Percentiles rank a stretch among this genome's conserved stretches.
These are phyloP conservation scores for Dendroctonus ponderosae DNA, from an alignment of 1,140 invertebrate genomes.

Conservation along the genomic window DNA sequence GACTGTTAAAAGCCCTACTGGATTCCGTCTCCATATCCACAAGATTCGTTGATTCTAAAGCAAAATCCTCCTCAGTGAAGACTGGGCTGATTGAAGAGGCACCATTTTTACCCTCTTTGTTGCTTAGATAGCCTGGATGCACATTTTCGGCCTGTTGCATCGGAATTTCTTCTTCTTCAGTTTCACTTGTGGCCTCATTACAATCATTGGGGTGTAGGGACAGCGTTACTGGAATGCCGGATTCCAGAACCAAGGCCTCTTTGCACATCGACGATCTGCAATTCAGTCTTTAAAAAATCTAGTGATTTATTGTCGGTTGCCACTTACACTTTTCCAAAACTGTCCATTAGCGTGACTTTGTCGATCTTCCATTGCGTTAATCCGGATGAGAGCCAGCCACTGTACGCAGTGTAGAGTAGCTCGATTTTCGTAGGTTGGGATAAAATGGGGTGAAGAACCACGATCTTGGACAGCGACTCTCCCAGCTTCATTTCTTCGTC, in stretches of 20 bases:
- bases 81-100: no score
- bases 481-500: slow-evolving; percentile 74
- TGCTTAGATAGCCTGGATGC: slow-evolving; percentile 11
- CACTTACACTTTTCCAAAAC: slow-evolving; percentile 73
- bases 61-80: background rate
- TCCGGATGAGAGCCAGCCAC: slow-evolving; percentile 88
- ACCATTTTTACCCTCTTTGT: slow-evolving; percentile 7
- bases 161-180: slow-evolving; percentile 35
- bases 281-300: slow-evolving; percentile 9
- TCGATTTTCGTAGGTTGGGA: slow-evolving; percentile 68
- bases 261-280: slow-evolving; percentile 75
- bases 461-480: slow-evolving; percentile 70
- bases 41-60: slow-evolving; percentile 14
- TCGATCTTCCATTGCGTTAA: slow-evolving; percentile 75
- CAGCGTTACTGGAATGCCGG: slow-evolving; percentile 68
- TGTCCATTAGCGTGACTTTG: slow-evolving; percentile 80
- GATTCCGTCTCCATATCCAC: slow-evolving; percentile 51
- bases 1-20: slow-evolving; percentile 62
- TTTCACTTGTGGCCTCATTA: slow-evolving; percentile 45
- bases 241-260: slow-evolving; percentile 70
- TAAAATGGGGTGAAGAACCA: slow-evolving; percentile 84
- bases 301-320: background rate
- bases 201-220: slow-evolving; percentile 76
- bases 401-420: slow-evolving; percentile 84
- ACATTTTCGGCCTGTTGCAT: slow-evolving; percentile 31